phyloP scores from a whole-genome alignment of 2,888 invertebrate species.

The Bhutanitis thaidina region DNA sequence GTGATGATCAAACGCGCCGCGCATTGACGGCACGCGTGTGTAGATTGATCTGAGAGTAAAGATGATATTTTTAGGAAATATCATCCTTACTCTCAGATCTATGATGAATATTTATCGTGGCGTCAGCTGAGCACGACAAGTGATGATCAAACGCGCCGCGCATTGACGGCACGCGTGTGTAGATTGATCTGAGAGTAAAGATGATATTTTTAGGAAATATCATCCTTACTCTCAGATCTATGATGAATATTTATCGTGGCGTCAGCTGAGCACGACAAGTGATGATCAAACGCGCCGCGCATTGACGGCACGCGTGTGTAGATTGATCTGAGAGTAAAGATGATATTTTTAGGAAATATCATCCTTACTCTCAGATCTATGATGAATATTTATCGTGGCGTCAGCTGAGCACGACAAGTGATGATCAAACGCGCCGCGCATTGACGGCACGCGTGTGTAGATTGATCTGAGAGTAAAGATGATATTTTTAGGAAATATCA shows the following conservation, averaged over 20 bases:
- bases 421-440: constrained; percentile 3
- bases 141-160: constrained; percentile 8
- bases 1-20: constrained; percentile 12
- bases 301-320: background rate
- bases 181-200: constrained; percentile 12
- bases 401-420: constrained; percentile 40
- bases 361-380: no score
- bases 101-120: constrained; percentile 59
- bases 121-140: constrained; percentile 44
- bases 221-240: no score
- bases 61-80: no score
- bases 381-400: constrained; percentile 59
- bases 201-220: no score
- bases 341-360: no score
- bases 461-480: constrained; percentile 12
- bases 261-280: constrained; percentile 43
- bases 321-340: constrained; percentile 13
- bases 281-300: constrained; percentile 5
- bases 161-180: background rate
- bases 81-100: no score
- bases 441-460: background rate
- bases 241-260: constrained; percentile 58
- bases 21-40: background rate
- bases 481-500: no score
- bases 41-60: constrained; percentile 12